Evolutionary conservation across 2,113 vertebrate genomes (phyloP), one percentile per base, ranked within the genome.

Genomic region (Tragelaphus imberbis): DNA sequence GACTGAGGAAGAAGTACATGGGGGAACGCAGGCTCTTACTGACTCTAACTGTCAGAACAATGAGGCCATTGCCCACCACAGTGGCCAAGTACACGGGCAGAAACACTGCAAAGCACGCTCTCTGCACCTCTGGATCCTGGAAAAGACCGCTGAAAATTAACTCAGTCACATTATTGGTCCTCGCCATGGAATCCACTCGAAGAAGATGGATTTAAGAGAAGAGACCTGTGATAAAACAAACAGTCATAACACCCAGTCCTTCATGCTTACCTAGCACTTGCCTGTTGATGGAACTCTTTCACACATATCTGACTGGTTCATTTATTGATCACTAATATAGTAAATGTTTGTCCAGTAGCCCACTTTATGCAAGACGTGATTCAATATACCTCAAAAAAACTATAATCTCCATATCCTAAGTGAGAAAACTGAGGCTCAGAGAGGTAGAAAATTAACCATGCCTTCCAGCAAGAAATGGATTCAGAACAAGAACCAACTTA

Each of bases 1-100:
- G 71, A 71, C 96, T 92, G 2, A 98, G 97, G 88, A 98, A 97
- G 80, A 97, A 90, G 44, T 88, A 97, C 96, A 97, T 97, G 89
- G 97, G 97, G 9, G 96, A 96, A 13, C 2, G 3, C 55, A 98
- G 91, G 49, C 71, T 95, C 84, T 95, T 63, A 55, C 96, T 98
- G 33, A 84, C 1, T 0, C 12, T 63, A 8, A 97, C 84, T 0
- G 27, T 96, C 49, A 91, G 23, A 11, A 98, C 8, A 1, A 95
- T 97, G 88, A 97, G 97, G 17, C 97, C 95, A 4, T 97, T 97
- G 55, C 97, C 97, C 84, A 94, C 3, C 61, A 98, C 51, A 0
- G 90, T 98, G 80, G 97, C 84, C 90, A 98, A 16, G 59, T 97
- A 98, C 80, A 97, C 0, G 0, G 88, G 88, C 12, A 97, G 95